phyloP scores from a whole-genome alignment of 2,797 vertebrate genomes.

The Chiroxiphia lanceolata region DNA sequence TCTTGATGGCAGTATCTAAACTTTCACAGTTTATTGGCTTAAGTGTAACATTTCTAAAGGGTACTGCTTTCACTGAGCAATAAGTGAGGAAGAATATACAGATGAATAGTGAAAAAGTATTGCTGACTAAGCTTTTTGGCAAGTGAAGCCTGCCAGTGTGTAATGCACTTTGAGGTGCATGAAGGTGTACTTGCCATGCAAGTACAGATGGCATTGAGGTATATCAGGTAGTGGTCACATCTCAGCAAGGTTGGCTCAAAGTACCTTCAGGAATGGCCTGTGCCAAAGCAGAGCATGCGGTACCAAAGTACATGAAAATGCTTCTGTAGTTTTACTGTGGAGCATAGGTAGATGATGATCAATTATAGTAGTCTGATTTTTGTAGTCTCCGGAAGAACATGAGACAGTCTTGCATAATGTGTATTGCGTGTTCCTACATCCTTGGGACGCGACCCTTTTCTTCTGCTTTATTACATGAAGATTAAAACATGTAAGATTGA shows the following conservation, averaged over 20 bases:
- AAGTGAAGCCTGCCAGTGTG: background rate
- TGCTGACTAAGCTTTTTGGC: background rate
- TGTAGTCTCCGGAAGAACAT: background rate
- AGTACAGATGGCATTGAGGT: background rate
- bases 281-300: background rate
- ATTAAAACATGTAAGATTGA: background rate
- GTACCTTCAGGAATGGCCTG: fast-evolving
- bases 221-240: background rate
- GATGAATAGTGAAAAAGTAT: background rate
- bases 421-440: background rate
- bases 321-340: background rate
- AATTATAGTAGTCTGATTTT: background rate
- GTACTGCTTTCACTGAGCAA: background rate
- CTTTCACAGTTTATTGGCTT: background rate
- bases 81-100: background rate
- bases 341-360: background rate
- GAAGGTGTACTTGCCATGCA: fast-evolving
- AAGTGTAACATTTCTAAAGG: background rate
- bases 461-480: background rate
- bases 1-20: background rate
- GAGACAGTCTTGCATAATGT: background rate
- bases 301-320: background rate
- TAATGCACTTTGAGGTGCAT: background rate
- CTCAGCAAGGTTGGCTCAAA: background rate
- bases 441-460: background rate